phyloP scores from a whole-genome alignment of 37 sponge, comb jelly and placozoan genomes.

The Spongia lamella region DNA sequence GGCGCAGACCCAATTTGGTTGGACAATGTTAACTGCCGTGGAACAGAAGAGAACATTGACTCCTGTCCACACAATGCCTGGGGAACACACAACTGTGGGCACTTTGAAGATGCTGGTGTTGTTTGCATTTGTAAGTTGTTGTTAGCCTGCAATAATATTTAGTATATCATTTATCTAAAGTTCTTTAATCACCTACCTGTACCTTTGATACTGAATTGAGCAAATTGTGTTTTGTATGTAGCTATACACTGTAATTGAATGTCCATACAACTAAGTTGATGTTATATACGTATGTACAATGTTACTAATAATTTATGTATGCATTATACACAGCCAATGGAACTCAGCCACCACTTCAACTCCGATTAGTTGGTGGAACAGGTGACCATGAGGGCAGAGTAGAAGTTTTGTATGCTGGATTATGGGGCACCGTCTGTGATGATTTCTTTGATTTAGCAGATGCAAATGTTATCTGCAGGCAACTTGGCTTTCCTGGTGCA shows the following conservation, averaged over 20 bases:
- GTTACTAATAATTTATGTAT: too few relatives aligned
- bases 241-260: too few relatives aligned
- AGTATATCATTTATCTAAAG: too few relatives aligned
- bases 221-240: too few relatives aligned
- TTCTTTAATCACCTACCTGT: too few relatives aligned
- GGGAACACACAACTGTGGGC: slow-evolving; percentile 36
- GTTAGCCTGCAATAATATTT: too few relatives aligned
- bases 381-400: slow-evolving; percentile 1
- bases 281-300: too few relatives aligned
- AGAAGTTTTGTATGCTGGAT: slow-evolving; percentile 9
- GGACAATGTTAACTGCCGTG: slow-evolving; percentile 44
- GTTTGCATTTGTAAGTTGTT: slow-evolving; percentile 6
- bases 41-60: slow-evolving; percentile 26
- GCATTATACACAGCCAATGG: too few relatives aligned
- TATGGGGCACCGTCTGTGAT: slow-evolving; percentile 7
- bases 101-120: slow-evolving; percentile 47
- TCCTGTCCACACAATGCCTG: slow-evolving; percentile 17
- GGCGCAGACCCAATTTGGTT: slow-evolving; percentile 33
- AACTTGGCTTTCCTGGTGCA: too few relatives aligned
- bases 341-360: too few relatives aligned
- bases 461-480: slow-evolving; percentile 3
- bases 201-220: too few relatives aligned
- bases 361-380: background rate
- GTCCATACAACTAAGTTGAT: too few relatives aligned
- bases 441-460: background rate